Evolutionary conservation across 1,140 invertebrate genomes (phyloP).

Genomic region (Scylla paramamosain): DNA sequence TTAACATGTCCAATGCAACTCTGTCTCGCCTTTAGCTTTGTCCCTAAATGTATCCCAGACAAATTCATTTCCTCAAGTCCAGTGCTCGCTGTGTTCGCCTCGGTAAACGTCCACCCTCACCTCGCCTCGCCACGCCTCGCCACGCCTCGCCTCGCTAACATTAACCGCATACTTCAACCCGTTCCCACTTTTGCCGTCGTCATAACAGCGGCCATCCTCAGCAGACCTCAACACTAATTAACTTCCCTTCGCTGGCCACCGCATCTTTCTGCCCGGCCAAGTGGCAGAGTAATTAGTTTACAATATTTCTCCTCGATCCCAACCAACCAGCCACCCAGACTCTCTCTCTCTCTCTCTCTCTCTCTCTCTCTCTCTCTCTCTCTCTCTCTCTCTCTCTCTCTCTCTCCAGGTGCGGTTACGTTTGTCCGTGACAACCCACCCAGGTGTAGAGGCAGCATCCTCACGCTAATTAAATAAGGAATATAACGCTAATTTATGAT

Average conservation of each 20-base stretch:
- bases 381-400: conserved; percentile 8
- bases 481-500: too few species aligned
- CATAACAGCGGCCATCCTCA: neutral
- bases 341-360: conserved; percentile 15
- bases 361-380: neutral
- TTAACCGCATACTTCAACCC: neutral
- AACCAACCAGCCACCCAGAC: neutral
- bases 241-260: neutral
- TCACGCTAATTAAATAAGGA: neutral
- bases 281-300: conserved; percentile 14
- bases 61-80: too few species aligned
- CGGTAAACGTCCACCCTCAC: neutral
- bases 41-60: too few species aligned
- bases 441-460: neutral
- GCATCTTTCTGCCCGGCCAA: neutral
- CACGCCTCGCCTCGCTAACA: neutral
- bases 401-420: neutral
- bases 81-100: neutral
- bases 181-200: neutral
- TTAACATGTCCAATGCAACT: too few species aligned
- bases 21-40: too few species aligned
- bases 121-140: neutral
- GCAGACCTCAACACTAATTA: conserved; percentile 21
- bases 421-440: neutral
- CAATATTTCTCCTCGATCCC: conserved; percentile 3